phyloP scores from a whole-genome alignment of 2,797 vertebrate genomes.

The Serranus cabrilla region DNA sequence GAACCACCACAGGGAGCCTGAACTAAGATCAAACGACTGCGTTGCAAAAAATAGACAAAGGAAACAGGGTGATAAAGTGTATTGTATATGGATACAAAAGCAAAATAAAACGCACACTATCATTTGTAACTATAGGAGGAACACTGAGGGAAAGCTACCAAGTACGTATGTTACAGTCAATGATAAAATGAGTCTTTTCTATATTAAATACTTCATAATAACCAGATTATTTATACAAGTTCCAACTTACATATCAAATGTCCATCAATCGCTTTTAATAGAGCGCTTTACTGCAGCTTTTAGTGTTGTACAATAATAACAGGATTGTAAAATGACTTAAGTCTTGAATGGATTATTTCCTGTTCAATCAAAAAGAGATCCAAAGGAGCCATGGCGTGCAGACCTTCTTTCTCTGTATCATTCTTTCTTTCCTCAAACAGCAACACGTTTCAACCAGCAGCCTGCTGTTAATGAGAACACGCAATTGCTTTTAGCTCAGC shows the following conservation, averaged over 20 bases:
- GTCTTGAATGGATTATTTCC: not conserved
- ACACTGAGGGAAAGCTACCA: not conserved
- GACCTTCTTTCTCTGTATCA: slow-evolving; percentile 11
- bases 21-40: slow-evolving; percentile 48
- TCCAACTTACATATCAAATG: not conserved
- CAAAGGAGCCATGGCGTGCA: slow-evolving; percentile 4
- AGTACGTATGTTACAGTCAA: not conserved
- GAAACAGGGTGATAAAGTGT: not conserved
- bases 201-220: not conserved
- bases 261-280: not conserved
- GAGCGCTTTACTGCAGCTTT: not conserved
- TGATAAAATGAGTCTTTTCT: not conserved
- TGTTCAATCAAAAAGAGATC: slow-evolving; percentile 18
- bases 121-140: not conserved
- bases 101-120: not conserved
- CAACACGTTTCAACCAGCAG: slow-evolving; percentile 31
- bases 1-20: slow-evolving; percentile 35
- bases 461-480: slow-evolving; percentile 48
- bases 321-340: not conserved
- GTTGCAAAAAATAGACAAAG: slow-evolving; percentile 25
- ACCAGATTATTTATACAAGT: not conserved
- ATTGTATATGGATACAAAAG: not conserved
- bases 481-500: slow-evolving; percentile 41
- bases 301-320: not conserved
- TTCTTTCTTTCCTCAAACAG: slow-evolving; percentile 11